A percentile compares a stretch with the other conserved stretches of the same genome.
phyloP scores from a whole-genome alignment of 2,113 vertebrate genomes.

The Mustela nigripes region DNA sequence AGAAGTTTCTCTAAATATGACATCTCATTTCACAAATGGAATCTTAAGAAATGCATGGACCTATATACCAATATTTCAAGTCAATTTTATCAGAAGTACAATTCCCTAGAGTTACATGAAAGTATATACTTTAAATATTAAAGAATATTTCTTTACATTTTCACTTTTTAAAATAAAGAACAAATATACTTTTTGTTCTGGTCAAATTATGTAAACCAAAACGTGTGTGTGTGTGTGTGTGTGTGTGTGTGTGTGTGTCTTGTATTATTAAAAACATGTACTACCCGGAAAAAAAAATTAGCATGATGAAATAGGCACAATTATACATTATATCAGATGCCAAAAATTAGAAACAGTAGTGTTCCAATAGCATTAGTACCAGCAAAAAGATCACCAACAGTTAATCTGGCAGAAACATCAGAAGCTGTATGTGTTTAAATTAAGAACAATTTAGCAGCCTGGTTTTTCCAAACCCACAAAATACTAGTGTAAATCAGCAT shows the following conservation, averaged over 20 bases:
- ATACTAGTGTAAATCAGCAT: slow-evolving; percentile 84
- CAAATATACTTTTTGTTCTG: slow-evolving; percentile 44
- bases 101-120: slow-evolving; percentile 58
- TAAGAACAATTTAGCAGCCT: slow-evolving; percentile 82
- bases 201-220: slow-evolving; percentile 48
- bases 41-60: neutral
- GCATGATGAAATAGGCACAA: slow-evolving; percentile 78
- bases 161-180: slow-evolving; percentile 57
- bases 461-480: slow-evolving; percentile 82
- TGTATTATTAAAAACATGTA: slow-evolving; percentile 80
- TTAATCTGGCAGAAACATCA: slow-evolving; percentile 75
- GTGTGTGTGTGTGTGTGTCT: neutral
- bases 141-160: slow-evolving; percentile 51
- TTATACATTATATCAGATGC: slow-evolving; percentile 60
- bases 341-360: slow-evolving; percentile 79
- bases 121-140: slow-evolving; percentile 53
- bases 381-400: slow-evolving; percentile 78
- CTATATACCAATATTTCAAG: slow-evolving; percentile 63
- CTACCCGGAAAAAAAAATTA: slow-evolving; percentile 73
- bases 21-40: slow-evolving; percentile 61
- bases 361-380: slow-evolving; percentile 77
- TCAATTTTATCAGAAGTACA: slow-evolving; percentile 70
- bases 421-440: slow-evolving; percentile 82
- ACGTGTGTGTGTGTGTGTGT: neutral
- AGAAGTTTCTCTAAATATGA: slow-evolving; percentile 63